Base-by-base conservation (phyloP, 2,888 invertebrate genomes). In the Andricus quercusramuli region DNA sequence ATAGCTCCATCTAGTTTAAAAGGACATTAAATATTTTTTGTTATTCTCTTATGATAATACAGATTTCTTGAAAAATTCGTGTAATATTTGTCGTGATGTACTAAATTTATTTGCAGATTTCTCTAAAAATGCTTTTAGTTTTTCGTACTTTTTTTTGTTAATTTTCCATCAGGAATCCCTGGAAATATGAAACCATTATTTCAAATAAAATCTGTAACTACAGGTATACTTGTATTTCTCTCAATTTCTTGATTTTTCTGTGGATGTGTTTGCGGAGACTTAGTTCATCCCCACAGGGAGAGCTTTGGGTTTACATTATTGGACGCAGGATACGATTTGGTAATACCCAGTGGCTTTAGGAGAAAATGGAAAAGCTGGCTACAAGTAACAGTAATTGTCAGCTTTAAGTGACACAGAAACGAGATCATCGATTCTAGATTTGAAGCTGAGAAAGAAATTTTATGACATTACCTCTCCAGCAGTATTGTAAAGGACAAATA, bases 341-440 rank as follows among this genome's bases (percentile, higher is more conserved):
- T 70, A 70, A 70, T 70, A 70, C 68, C 47, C 68, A 70, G 68
- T 70, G 47, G 68, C 68, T 51, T 70, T 70, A 70, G 68, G 47
- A 51, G 68, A 47, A 70, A 70, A 68, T 68, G 68, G 68, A 29
- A 68, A 47, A 68, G 41, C 25, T 20, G 20, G 44, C 17, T 51
- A 9, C 37, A 67, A 41, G n/a, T 67, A 67, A 67, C 37, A 20
- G 37, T 67, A 41, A 41, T 37, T 67, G 66, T 67, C 41, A 67
- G 37, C 66, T 67, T 67, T 41, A 67, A 67, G 66, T 41, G 66
- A 67, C 66, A 67, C 6, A 67, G 66, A 67, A n/a, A n/a, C 13
- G 41, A 37, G 41, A 41, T 37, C 20, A 13, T 5, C 17, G n/a
- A 22, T 67, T 67, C 41, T 37, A 2, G 20, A 41, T 37, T 51